Evolutionary conservation across 92 coral and sea anemone genomes (phyloP).

Genomic region (Pocillopora grandis): DNA sequence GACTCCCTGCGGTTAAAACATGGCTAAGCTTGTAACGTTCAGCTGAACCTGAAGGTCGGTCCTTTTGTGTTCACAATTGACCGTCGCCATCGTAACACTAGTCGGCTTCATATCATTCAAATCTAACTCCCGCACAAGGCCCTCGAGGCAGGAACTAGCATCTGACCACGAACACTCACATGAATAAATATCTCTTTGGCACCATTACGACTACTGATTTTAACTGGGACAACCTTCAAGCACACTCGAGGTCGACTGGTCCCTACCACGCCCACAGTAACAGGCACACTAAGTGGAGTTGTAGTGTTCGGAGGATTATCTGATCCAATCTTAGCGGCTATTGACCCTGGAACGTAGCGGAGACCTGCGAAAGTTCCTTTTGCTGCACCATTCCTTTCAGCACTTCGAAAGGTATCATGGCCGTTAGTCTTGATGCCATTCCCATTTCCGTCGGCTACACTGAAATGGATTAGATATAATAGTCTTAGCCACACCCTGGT

Average conservation of each 20-base stretch:
- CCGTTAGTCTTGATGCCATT: neutral
- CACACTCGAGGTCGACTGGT: constrained; percentile 60
- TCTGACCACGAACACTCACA: constrained; percentile 70
- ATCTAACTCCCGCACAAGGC: constrained; percentile 54
- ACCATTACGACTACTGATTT: constrained; percentile 44
- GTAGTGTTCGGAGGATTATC: constrained; percentile 2
- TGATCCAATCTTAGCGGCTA: no score
- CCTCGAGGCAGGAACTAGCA: constrained; percentile 62
- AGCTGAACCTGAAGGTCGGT: constrained; percentile 58
- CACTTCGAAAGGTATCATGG: neutral
- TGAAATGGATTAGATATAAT: constrained; percentile 55
- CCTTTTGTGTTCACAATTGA: constrained; percentile 39
- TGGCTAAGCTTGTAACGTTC: constrained; percentile 44
- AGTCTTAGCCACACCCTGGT: constrained; percentile 53
- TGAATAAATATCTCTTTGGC: constrained; percentile 51
- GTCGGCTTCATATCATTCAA: constrained; percentile 44
- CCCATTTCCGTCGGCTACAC: constrained; percentile 6
- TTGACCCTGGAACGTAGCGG: neutral
- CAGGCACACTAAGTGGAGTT: constrained; percentile 19
- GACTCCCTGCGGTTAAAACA: constrained; percentile 55
- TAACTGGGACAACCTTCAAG: constrained; percentile 71
- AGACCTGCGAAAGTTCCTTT: neutral
- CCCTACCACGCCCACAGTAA: constrained; percentile 36
- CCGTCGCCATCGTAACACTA: constrained; percentile 58
- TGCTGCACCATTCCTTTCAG: neutral